Conservation (phyloP, 2,113 vertebrate species). For the Megaleporinus macrocephalus region DNA sequence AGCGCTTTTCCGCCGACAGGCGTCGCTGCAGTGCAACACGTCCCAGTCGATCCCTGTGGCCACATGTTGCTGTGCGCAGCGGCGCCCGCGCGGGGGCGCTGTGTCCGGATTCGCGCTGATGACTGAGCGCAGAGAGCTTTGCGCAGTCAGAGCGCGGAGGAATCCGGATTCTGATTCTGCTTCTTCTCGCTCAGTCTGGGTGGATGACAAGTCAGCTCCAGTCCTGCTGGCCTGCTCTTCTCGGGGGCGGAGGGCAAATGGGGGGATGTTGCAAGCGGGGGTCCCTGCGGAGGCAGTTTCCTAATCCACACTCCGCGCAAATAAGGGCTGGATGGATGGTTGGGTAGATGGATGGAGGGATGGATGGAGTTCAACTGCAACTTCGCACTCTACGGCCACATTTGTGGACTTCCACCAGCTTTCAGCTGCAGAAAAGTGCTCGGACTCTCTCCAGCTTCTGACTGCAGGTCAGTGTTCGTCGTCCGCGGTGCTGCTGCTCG, state of each 20-base stretch:
- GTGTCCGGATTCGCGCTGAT: conserved; percentile 37
- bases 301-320: conserved; percentile 65
- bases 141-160: not conserved
- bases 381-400: conserved; percentile 60
- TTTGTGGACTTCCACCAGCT: conserved; percentile 1
- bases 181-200: not conserved
- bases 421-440: not conserved
- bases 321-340: conserved; percentile 28
- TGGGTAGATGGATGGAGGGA: conserved; percentile 58
- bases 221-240: not conserved
- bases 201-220: conserved; percentile 1
- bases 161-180: not conserved
- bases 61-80: too few relatives aligned
- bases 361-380: conserved; percentile 69
- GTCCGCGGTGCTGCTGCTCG: too few relatives aligned
- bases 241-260: not conserved
- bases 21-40: too few relatives aligned
- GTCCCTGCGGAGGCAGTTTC: conserved; percentile 70
- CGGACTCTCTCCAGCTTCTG: too few relatives aligned
- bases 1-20: too few relatives aligned
- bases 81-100: conserved; percentile 57
- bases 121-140: not conserved
- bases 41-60: too few relatives aligned
- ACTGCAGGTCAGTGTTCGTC: not conserved
- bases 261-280: conserved; percentile 61